These are phyloP conservation scores for Poeciliopsis prolifica DNA, from an alignment of 2,113 vertebrate genomes.

Conservation along the genomic window DNA sequence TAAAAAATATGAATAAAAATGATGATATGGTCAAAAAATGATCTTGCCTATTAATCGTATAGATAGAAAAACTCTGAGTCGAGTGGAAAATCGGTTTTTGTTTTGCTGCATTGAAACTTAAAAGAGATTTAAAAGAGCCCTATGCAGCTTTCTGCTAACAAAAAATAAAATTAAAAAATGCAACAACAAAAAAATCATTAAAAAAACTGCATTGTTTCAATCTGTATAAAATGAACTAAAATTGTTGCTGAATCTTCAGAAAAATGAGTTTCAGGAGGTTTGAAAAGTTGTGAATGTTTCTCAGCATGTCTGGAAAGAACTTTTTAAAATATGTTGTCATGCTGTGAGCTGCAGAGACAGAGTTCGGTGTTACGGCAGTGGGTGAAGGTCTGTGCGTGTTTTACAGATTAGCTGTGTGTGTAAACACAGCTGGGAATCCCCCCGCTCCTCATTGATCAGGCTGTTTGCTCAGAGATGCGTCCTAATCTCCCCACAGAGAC, in stretches of 20 bases:
- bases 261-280: too few species aligned
- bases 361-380: slow-evolving; percentile 1
- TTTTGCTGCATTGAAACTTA: too few species aligned
- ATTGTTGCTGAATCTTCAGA: too few species aligned
- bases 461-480: slow-evolving; percentile 78
- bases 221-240: too few species aligned
- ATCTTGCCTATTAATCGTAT: not conserved
- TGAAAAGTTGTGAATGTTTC: too few species aligned
- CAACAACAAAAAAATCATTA: too few species aligned
- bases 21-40: not conserved
- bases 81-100: too few species aligned
- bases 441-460: slow-evolving; percentile 54
- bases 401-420: slow-evolving; percentile 20
- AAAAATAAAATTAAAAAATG: too few species aligned
- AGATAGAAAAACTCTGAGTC: not conserved
- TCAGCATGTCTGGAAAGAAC: not conserved
- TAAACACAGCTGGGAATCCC: slow-evolving; percentile 79
- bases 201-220: too few species aligned
- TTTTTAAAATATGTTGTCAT: not conserved
- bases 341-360: not conserved
- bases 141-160: too few species aligned
- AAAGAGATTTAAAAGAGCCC: too few species aligned
- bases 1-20: not conserved
- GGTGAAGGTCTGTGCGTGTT: slow-evolving; percentile 10
- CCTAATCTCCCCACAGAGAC: slow-evolving; percentile 71